Evolutionary conservation across 2,888 invertebrate species (phyloP).

Genomic region (Platycnemis pennipes): DNA sequence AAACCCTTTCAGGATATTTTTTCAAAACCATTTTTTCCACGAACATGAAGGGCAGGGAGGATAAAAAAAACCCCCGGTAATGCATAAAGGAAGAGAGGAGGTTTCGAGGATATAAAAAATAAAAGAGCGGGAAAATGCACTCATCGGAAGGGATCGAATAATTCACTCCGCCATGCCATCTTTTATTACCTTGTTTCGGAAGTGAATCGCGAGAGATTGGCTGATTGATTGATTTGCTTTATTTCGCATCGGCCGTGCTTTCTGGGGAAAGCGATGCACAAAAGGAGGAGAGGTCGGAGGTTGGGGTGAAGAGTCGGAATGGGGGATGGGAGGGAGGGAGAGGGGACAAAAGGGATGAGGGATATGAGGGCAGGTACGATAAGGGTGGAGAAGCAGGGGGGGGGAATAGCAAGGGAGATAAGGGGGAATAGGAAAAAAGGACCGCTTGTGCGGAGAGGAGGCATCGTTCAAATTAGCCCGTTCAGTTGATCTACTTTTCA

Average conservation of each 20-base stretch:
- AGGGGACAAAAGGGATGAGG: not conserved
- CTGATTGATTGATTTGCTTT: constrained; percentile 16
- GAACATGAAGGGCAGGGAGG: not conserved
- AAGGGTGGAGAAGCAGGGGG: not conserved
- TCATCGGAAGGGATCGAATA: not conserved
- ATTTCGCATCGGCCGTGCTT: not conserved
- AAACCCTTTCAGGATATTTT: not conserved
- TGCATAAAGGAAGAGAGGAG: not conserved
- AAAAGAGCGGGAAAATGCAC: not conserved
- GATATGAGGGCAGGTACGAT: not conserved
- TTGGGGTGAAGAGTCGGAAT: not conserved
- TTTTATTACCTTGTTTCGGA: not conserved
- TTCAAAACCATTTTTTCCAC: not conserved
- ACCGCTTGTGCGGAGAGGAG: constrained; percentile 12
- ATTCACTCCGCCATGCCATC: not conserved
- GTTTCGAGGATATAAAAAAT: not conserved
- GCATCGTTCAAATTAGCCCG: constrained; percentile 1
- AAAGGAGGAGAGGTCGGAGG: not conserved
- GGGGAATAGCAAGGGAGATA: too few relatives aligned
- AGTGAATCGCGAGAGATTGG: constrained; percentile 26
- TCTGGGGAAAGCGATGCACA: not conserved
- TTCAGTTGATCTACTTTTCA: constrained; percentile 48
- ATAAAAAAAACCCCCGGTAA: too few relatives aligned
- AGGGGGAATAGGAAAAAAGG: too few relatives aligned
- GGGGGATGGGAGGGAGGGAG: not conserved